phyloP scores from a whole-genome alignment of 2,888 invertebrate genomes.

The Asteroscopus sphinx region DNA sequence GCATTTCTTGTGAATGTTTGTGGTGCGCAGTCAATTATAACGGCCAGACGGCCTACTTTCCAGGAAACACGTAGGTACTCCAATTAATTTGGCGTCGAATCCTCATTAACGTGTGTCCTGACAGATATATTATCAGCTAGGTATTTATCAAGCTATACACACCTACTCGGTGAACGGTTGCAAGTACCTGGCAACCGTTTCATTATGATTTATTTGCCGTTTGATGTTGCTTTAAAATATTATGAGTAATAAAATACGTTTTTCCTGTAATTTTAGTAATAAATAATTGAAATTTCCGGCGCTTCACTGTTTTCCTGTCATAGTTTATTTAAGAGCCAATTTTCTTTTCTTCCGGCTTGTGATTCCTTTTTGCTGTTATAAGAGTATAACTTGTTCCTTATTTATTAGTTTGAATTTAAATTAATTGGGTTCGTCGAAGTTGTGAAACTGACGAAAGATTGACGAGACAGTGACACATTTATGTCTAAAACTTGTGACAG shows the following conservation, averaged over 20 bases:
- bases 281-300: slow-evolving; percentile 26
- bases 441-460: slow-evolving; percentile 30
- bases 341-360: neutral
- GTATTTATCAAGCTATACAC: slow-evolving; percentile 63
- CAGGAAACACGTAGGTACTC: slow-evolving; percentile 58
- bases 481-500: slow-evolving; percentile 43
- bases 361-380: neutral
- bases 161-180: slow-evolving; percentile 53
- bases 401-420: slow-evolving; percentile 3
- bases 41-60: slow-evolving; percentile 54
- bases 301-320: slow-evolving; percentile 11
- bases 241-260: slow-evolving; percentile 31
- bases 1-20: slow-evolving; percentile 21
- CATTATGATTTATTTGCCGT: slow-evolving; percentile 65
- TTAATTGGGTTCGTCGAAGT: slow-evolving; percentile 33
- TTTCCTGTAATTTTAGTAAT: slow-evolving; percentile 13
- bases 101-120: slow-evolving; percentile 72
- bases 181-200: slow-evolving; percentile 46
- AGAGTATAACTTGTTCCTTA: neutral
- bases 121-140: slow-evolving; percentile 74
- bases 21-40: slow-evolving; percentile 22
- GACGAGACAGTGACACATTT: slow-evolving; percentile 40
- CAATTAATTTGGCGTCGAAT: slow-evolving; percentile 70
- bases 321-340: neutral
- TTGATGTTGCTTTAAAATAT: slow-evolving; percentile 66